Conservation (phyloP, 2,113 vertebrate genomes). For the Dicerorhinus sumatrensis region DNA sequence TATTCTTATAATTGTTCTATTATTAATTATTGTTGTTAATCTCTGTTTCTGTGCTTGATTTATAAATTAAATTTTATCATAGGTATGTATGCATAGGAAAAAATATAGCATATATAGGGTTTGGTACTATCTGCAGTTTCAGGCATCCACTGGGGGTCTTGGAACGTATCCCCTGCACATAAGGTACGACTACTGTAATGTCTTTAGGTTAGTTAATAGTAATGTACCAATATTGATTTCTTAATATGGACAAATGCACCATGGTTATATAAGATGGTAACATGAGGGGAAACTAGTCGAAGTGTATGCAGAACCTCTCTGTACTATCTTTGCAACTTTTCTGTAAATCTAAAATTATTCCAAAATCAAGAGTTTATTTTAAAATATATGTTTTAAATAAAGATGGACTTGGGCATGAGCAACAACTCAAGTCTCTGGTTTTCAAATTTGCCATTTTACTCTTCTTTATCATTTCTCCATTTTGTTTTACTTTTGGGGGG, state of each 20-base stretch:
- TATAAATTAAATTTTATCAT: not conserved
- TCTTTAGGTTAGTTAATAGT: not conserved
- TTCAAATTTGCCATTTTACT: constrained; percentile 16
- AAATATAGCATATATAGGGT: not conserved
- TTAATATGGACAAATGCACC: constrained; percentile 1
- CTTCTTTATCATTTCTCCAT: not conserved
- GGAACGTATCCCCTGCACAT: no score
- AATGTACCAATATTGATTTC: not conserved
- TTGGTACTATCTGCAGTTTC: no score
- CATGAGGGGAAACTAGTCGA: not conserved
- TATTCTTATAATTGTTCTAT: not conserved
- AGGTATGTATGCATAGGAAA: not conserved
- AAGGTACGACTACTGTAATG: not conserved
- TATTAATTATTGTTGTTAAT: not conserved
- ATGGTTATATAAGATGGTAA: not conserved
- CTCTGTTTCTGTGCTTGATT: not conserved
- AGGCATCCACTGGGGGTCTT: no score
- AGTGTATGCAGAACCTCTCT: not conserved
- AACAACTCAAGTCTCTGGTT: not conserved
- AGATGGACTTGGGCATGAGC: not conserved
- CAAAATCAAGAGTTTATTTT: not conserved
- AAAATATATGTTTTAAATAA: constrained; percentile 10
- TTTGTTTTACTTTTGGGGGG: not conserved
- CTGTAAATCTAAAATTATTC: constrained; percentile 2
- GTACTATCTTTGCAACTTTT: not conserved